These are phyloP conservation scores for Todiramphus chloris DNA, from an alignment of 2,113 vertebrate species.

Conservation along the genomic window DNA sequence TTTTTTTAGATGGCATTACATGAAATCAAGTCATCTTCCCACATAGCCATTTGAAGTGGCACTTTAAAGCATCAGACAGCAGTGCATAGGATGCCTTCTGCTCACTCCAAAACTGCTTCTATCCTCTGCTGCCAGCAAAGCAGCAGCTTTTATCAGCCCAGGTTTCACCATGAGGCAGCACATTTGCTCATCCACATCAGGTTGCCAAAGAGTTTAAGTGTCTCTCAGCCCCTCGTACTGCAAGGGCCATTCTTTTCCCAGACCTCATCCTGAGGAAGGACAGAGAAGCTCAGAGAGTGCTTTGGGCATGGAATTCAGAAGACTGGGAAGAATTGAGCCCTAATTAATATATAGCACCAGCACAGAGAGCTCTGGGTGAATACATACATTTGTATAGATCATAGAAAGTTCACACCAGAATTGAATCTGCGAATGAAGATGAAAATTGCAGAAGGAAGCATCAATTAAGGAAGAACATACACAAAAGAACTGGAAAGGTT, in stretches of 20 bases:
- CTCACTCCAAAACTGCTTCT: not conserved
- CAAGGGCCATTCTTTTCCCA: not conserved
- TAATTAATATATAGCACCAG: not conserved
- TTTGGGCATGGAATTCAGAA: not conserved
- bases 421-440: not conserved
- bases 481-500: not conserved
- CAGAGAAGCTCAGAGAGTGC: not conserved
- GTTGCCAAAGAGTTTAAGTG: not conserved
- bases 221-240: not conserved
- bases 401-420: not conserved
- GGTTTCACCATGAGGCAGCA: not conserved
- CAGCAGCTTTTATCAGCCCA: not conserved
- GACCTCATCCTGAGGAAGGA: not conserved
- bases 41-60: rapidly evolving
- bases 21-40: not conserved
- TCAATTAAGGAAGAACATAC: not conserved
- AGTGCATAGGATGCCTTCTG: not conserved
- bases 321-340: not conserved
- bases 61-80: not conserved
- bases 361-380: not conserved
- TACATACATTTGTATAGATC: not conserved
- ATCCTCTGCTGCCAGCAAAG: not conserved
- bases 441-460: not conserved
- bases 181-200: not conserved
- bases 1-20: not conserved